Percentiles rank a stretch among this genome's conserved stretches.
phyloP scores from a whole-genome alignment of 2,888 invertebrate species.

The Lobophora halterata region DNA sequence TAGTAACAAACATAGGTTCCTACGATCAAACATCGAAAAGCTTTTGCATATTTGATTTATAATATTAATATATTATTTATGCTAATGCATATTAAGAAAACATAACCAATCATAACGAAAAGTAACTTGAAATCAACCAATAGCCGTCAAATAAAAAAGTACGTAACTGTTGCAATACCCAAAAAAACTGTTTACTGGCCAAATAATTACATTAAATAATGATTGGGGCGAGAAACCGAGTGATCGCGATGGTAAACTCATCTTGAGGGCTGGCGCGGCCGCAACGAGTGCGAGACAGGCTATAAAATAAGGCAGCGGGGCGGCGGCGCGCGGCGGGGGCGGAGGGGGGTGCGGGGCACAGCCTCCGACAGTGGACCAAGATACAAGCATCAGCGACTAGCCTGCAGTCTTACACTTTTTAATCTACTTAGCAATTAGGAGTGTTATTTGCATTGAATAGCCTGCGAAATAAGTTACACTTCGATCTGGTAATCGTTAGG shows the following conservation, averaged over 20 bases:
- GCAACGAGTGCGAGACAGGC: slow-evolving; percentile 52
- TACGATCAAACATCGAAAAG: too few species aligned
- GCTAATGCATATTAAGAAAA: too few species aligned
- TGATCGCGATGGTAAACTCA: slow-evolving; percentile 58
- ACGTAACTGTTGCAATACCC: slow-evolving; percentile 62
- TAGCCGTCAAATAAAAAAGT: slow-evolving; percentile 52
- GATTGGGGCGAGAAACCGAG: slow-evolving; percentile 64
- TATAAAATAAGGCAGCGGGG: slow-evolving; percentile 32
- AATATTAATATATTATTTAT: too few species aligned
- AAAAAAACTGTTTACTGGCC: slow-evolving; percentile 64
- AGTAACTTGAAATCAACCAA: slow-evolving; percentile 38
- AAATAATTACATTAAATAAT: slow-evolving; percentile 78
- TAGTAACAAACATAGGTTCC: too few species aligned
- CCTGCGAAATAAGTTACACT: background rate
- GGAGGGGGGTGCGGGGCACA: slow-evolving; percentile 26
- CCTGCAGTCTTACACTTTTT: background rate
- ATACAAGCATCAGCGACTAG: slow-evolving; percentile 40
- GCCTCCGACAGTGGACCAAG: slow-evolving; percentile 9
- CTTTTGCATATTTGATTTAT: too few species aligned
- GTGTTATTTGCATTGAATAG: background rate
- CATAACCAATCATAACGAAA: slow-evolving; percentile 32
- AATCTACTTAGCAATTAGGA: too few species aligned
- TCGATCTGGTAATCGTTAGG: background rate
- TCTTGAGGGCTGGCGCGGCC: slow-evolving; percentile 65
- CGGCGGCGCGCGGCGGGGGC: slow-evolving; percentile 29